phyloP scores from a whole-genome alignment of 2,888 invertebrate genomes.

The Drosophila kanekoi region DNA sequence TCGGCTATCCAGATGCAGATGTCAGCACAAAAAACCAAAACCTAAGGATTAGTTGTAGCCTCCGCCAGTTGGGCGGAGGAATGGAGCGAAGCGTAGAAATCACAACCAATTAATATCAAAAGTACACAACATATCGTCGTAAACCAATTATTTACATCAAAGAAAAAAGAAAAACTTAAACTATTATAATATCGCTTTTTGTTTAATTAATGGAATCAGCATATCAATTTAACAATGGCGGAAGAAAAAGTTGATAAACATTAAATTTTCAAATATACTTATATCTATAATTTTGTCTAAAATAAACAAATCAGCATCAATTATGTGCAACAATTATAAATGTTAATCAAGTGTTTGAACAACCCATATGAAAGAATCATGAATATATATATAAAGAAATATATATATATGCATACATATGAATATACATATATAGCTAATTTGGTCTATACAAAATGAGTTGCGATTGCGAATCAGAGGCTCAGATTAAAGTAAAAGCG shows the following conservation, averaged over 20 bases:
- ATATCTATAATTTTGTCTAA: conserved; percentile 39
- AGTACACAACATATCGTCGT: conserved; percentile 78
- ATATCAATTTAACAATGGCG: conserved; percentile 83
- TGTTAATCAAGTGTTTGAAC: conserved; percentile 79
- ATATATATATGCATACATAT: conserved; percentile 41
- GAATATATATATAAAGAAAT: conserved; percentile 31
- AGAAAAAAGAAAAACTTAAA: conserved; percentile 18
- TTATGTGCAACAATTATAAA: conserved; percentile 63
- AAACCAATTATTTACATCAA: conserved; percentile 58
- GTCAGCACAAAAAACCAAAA: conserved; percentile 55
- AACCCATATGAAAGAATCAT: conserved; percentile 31
- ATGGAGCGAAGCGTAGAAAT: conserved; percentile 50
- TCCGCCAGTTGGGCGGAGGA: conserved; percentile 20
- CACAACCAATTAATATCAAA: conserved; percentile 77
- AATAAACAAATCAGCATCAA: conserved; percentile 63
- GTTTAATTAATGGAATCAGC: conserved; percentile 84
- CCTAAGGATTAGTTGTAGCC: conserved; percentile 55
- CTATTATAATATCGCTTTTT: conserved; percentile 45
- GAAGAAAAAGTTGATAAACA: conserved; percentile 54
- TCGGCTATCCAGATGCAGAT: conserved; percentile 19
- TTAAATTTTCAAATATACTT: conserved; percentile 16
- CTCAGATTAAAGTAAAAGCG: conserved; percentile 45
- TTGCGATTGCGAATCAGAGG: conserved; percentile 76
- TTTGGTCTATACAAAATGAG: conserved; percentile 73
- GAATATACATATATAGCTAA: conserved; percentile 54